Evolutionary conservation across 2,888 invertebrate species (phyloP).

Genomic region (Pseudolycoriella hygida): DNA sequence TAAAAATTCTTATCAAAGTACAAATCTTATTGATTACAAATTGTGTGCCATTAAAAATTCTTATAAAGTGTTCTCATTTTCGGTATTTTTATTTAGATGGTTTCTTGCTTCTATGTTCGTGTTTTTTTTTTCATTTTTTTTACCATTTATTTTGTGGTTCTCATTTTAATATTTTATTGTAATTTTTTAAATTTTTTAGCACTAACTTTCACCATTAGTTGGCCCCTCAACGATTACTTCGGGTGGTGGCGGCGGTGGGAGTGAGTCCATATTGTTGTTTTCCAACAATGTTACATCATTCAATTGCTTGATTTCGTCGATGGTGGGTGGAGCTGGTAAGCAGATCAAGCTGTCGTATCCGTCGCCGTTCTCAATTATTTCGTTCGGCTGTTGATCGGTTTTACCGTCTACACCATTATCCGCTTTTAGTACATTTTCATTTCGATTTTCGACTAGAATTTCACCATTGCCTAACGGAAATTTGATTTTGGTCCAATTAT

Average conservation of each 20-base stretch:
- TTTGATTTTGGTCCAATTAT: no score
- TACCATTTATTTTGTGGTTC: no score
- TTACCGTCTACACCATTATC: constrained; percentile 3
- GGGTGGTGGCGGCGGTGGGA: constrained; percentile 27
- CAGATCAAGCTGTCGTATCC: constrained; percentile 26
- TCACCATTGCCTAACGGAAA: constrained; percentile 1
- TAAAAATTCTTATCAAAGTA: no score
- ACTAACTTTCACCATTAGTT: constrained; percentile 6
- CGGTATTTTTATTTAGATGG: no score
- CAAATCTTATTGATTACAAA: no score
- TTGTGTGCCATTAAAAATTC: no score
- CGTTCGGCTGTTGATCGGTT: constrained; percentile 15
- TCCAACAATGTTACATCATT: constrained; percentile 21
- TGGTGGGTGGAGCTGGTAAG: constrained; percentile 26
- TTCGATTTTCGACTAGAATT: neutral
- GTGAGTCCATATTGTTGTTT: constrained; percentile 24
- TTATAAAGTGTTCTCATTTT: no score
- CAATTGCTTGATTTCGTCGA: constrained; percentile 25
- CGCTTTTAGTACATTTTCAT: neutral
- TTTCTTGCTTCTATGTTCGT: no score
- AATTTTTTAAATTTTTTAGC: neutral
- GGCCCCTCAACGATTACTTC: constrained; percentile 4
- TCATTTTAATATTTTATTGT: no score
- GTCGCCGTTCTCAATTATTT: neutral
- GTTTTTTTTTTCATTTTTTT: no score